Conservation (phyloP, 2,113 vertebrate genomes). For the Girardinichthys multiradiatus region DNA sequence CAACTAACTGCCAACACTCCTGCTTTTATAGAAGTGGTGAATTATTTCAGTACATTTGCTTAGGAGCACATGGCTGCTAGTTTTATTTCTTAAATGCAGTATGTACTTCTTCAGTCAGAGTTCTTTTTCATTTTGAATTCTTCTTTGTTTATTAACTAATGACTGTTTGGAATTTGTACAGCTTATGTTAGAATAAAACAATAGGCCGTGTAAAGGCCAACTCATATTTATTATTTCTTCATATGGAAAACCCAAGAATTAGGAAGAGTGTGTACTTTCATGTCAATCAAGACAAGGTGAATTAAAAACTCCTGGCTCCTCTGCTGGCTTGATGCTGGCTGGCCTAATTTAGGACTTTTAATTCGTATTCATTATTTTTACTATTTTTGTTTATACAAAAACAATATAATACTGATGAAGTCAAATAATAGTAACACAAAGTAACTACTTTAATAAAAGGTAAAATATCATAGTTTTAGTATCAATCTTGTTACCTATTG, state of each 20-base stretch:
- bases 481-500: neutral
- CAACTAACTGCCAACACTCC: neutral
- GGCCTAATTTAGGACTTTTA: neutral
- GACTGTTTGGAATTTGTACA: neutral
- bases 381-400: conserved; percentile 1
- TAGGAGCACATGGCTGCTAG: neutral
- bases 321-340: neutral
- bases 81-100: neutral
- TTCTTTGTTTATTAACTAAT: neutral
- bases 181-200: neutral
- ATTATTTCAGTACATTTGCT: neutral
- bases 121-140: neutral
- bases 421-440: neutral
- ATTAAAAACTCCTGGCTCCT: neutral
- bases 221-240: neutral
- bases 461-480: neutral
- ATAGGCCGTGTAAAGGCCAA: neutral
- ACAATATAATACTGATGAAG: neutral
- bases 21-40: neutral
- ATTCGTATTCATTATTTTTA: neutral
- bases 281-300: neutral
- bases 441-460: too few relatives aligned
- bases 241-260: neutral
- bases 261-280: neutral
- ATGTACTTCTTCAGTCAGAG: neutral